Percentiles rank a stretch among this genome's conserved stretches.
These are phyloP conservation scores for Neotoxoptera formosana DNA, from an alignment of 1,140 invertebrate genomes.

Conservation along the genomic window DNA sequence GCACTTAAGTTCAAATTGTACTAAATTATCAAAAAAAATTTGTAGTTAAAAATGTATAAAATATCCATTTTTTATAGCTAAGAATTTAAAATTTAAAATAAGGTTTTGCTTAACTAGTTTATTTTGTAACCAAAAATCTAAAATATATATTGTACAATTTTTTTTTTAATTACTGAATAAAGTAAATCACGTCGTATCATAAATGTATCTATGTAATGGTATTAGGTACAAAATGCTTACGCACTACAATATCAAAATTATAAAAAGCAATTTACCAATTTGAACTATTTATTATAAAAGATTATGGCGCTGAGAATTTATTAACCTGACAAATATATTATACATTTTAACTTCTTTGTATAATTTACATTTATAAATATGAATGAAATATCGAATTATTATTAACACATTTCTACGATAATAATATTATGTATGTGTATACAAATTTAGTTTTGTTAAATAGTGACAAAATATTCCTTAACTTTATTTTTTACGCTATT, in stretches of 20 bases:
- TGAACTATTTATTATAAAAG: neutral
- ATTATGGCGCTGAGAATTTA: neutral
- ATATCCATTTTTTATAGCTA: too few species aligned
- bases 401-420: neutral
- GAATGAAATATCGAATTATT: neutral
- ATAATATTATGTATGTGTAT: neutral
- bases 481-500: neutral
- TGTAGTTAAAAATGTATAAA: too few species aligned
- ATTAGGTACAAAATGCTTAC: neutral
- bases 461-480: neutral
- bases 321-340: neutral
- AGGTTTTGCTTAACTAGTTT: too few species aligned
- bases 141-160: neutral
- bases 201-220: too few species aligned
- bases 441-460: neutral
- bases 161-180: slow-evolving; percentile 3
- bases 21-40: too few species aligned
- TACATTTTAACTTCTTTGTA: neutral
- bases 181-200: neutral
- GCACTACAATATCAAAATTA: neutral
- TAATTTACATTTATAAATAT: neutral
- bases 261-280: neutral
- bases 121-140: too few species aligned
- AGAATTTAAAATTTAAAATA: too few species aligned
- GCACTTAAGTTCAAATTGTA: too few species aligned